These are phyloP conservation scores for Orbicella faveolata DNA, from an alignment of 64 coral and sea anemone genomes.

Conservation along the genomic window DNA sequence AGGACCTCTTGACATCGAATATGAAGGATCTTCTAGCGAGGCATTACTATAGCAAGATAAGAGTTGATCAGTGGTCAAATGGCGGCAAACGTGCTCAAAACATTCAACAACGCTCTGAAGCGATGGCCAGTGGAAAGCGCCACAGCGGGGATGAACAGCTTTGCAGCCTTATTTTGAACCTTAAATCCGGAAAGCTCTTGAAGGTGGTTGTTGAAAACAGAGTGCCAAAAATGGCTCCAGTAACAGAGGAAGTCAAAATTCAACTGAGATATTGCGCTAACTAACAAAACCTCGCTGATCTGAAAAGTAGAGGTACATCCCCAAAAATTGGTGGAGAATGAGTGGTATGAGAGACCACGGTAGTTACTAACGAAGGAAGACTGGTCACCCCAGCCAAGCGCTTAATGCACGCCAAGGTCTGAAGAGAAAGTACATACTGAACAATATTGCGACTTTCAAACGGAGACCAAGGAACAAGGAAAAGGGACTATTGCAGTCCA, in stretches of 20 bases:
- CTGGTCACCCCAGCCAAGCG: conserved; percentile 40
- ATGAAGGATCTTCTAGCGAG: too few species aligned
- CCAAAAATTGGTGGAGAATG: conserved; percentile 44
- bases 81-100: too few species aligned
- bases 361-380: conserved; percentile 10
- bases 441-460: conserved; percentile 10
- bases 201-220: conserved; percentile 54
- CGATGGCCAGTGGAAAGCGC: conserved; percentile 5
- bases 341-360: conserved; percentile 23
- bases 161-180: conserved; percentile 68
- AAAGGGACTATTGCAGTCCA: not conserved
- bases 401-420: not conserved
- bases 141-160: conserved; percentile 73
- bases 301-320: conserved; percentile 48
- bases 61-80: too few species aligned
- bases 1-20: too few species aligned
- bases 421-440: conserved; percentile 37
- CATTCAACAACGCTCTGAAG: too few species aligned
- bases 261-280: conserved; percentile 38
- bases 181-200: conserved; percentile 49
- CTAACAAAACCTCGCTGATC: conserved; percentile 57
- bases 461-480: not conserved
- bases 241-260: conserved; percentile 38
- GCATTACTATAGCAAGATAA: too few species aligned
- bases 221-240: conserved; percentile 47